A percentile compares a stretch with the other conserved stretches of the same genome.
Conservation (phyloP, 1,140 invertebrate genomes). For the Latrodectus geometricus region DNA sequence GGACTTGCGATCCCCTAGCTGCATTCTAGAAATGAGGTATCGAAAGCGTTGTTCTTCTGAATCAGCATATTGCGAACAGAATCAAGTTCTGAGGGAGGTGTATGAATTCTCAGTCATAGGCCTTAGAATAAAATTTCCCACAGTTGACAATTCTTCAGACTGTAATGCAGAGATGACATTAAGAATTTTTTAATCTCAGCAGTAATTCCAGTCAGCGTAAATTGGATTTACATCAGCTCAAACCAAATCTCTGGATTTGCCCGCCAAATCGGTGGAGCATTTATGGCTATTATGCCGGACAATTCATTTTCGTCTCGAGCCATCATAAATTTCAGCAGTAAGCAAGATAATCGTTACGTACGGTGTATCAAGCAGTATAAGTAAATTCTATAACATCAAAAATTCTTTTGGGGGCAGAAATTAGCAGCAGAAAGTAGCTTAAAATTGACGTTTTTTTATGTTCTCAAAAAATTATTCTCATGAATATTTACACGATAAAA, state of each 20-base stretch:
- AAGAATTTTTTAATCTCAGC: slow-evolving; percentile 61
- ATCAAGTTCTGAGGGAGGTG: background rate
- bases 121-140: background rate
- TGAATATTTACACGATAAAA: too few relatives aligned
- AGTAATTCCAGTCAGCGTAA: slow-evolving; percentile 52
- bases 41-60: background rate
- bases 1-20: background rate
- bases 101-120: background rate
- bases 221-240: slow-evolving; percentile 64
- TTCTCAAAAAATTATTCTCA: too few relatives aligned
- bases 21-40: slow-evolving; percentile 9
- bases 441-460: too few relatives aligned
- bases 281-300: background rate
- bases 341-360: too few relatives aligned
- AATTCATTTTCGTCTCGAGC: too few relatives aligned
- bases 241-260: slow-evolving; percentile 65
- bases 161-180: slow-evolving; percentile 1
- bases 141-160: background rate
- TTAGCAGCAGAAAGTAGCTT: too few relatives aligned
- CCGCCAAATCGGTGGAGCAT: slow-evolving; percentile 61
- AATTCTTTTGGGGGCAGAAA: too few relatives aligned
- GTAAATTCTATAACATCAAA: too few relatives aligned
- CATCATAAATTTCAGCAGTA: too few relatives aligned
- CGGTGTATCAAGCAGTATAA: too few relatives aligned
- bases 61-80: too few relatives aligned